phyloP scores from a whole-genome alignment of 2,113 vertebrate genomes.

The Crotalus viridis region DNA sequence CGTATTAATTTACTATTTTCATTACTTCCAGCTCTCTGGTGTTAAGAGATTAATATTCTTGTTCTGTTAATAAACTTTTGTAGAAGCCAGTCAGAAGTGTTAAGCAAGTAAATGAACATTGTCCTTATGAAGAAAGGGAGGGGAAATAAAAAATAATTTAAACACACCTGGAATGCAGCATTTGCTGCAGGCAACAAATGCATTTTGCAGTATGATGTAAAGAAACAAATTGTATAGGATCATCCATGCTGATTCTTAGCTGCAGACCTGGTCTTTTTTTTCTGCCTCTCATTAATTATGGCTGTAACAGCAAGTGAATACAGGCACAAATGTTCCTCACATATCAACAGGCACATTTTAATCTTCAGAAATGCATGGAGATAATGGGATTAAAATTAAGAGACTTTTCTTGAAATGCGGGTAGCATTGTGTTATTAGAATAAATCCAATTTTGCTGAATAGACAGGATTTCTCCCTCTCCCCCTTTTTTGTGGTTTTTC shows the following conservation, averaged over 20 bases:
- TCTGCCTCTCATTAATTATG: not conserved
- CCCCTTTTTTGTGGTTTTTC: constrained; percentile 31
- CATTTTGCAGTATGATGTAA: constrained; percentile 48
- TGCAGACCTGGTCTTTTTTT: constrained; percentile 37
- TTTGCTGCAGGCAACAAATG: constrained; percentile 51
- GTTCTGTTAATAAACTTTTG: not conserved
- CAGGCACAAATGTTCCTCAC: not conserved
- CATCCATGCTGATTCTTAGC: constrained; percentile 4
- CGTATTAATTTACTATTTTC: not conserved
- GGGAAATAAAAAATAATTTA: constrained; percentile 46
- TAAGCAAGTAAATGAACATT: constrained; percentile 41
- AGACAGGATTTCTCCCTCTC: constrained; percentile 17
- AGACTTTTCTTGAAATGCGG: not conserved
- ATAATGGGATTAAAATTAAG: constrained; percentile 23
- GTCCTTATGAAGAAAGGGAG: constrained; percentile 19
- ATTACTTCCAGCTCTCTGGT: not conserved
- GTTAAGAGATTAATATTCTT: not conserved
- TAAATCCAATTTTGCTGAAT: constrained; percentile 50
- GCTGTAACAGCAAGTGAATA: not conserved
- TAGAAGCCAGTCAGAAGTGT: constrained; percentile 21
- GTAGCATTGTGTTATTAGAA: constrained; percentile 37
- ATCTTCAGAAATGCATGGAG: not conserved
- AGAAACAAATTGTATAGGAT: constrained; percentile 57
- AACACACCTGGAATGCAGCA: constrained; percentile 63
- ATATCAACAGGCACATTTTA: constrained; percentile 29